Percentiles rank a stretch among this genome's conserved stretches.
Evolutionary conservation across 64 coral and sea anemone species (phyloP).

Genomic region (Pocillopora verrucosa): DNA sequence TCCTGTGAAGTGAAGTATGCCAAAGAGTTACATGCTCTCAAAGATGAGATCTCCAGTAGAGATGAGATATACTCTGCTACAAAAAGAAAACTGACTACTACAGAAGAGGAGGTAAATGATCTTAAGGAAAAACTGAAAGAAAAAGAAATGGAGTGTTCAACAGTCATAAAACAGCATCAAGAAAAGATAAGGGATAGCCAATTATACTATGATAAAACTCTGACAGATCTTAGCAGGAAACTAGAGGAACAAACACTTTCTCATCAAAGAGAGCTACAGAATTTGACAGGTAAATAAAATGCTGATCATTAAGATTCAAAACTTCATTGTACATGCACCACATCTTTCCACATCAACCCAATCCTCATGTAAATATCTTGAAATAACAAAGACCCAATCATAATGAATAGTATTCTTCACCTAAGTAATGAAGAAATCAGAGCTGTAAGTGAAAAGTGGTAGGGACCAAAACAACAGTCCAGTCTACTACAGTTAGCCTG

Average conservation of each 20-base stretch:
- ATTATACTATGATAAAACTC: constrained; percentile 15
- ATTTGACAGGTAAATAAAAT: constrained; percentile 20
- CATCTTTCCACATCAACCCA: no score
- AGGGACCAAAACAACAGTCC: no score
- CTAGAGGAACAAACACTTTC: constrained; percentile 15
- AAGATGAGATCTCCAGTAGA: constrained; percentile 30
- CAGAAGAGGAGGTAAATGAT: constrained; percentile 35
- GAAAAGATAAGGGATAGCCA: constrained; percentile 25
- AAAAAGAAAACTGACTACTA: constrained; percentile 25
- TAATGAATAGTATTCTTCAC: no score
- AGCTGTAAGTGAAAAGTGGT: no score
- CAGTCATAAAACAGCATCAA: neutral
- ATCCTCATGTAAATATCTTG: no score
- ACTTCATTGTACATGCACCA: neutral
- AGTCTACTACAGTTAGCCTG: no score
- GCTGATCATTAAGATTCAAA: neutral
- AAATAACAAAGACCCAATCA: no score
- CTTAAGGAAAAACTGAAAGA: constrained; percentile 19
- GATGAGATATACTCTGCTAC: constrained; percentile 32
- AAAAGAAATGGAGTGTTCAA: constrained; percentile 41
- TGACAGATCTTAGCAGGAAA: constrained; percentile 16
- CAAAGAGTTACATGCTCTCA: constrained; percentile 46
- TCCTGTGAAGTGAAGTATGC: constrained; percentile 55
- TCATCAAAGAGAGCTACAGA: constrained; percentile 37
- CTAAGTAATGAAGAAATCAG: no score